Evolutionary conservation across 2,113 vertebrate genomes (phyloP), one percentile per base, ranked within the genome.

Genomic region (Panthera uncia): DNA sequence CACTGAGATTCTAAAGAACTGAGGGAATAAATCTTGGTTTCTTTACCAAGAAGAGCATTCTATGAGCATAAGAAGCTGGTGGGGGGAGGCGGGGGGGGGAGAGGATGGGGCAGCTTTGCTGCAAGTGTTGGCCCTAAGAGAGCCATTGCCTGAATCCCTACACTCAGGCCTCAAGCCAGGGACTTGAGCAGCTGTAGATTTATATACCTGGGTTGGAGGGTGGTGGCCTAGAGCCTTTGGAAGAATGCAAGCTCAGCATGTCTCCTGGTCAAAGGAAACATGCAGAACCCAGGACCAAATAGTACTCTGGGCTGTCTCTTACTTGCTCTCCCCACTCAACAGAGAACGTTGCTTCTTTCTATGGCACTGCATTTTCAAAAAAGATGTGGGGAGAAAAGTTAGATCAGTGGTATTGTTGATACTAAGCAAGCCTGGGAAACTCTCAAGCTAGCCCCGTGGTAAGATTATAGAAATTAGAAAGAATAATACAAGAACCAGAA

Each of bases 381-480:
- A 81, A 71, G 63, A 74, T 57, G 9, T 11, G 23, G 23, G 3
- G 41, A 55, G 36, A 57, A 63, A 69, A 91, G 6, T 74, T 89
- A 83, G 8, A 41, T 81, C 57, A 88, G 1, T 91, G 41, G 2
- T 23, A 31, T 66, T 63, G 1, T 19, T 91, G 41, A 82, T 36
- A 8, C 13, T 73, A 16, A 65, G 48, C 41, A 80, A 76, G 1
- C 14, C 52, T 82, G 68, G 25, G n/a, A 38, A 94, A 81, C 7
- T 65, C 19, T 92, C 66, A 84, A 6, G 13, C 29, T 27, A 83
- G 9, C 11, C 48, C 16, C 10, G 2, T 27, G 14, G 27, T 69
- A 79, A 96, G 82, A 57, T 68, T 36, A 57, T 12, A 71, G 25
- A 96, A 97, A 94, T 71, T 79, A 78, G 74, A 21, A 82, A 80